Evolutionary conservation across 2,113 vertebrate genomes (phyloP).

Genomic region (Leuciscus idus): DNA sequence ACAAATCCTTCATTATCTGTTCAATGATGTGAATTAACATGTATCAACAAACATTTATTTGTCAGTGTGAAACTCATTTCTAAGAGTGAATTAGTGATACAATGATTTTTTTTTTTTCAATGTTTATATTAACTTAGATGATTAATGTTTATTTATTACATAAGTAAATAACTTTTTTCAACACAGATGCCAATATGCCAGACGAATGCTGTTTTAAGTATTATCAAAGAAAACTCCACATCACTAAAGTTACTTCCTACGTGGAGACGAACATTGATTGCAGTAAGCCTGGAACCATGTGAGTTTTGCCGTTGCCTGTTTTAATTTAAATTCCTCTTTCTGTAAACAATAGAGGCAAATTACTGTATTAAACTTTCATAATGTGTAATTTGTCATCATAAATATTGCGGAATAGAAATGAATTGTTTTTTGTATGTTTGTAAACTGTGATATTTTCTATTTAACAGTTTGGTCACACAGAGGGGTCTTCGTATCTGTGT

Average conservation of each 20-base stretch:
- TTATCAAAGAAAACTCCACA: background rate
- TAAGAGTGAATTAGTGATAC: background rate
- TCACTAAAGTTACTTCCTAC: rapidly evolving
- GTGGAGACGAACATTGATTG: slow-evolving; percentile 43
- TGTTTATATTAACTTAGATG: background rate
- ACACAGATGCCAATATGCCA: background rate
- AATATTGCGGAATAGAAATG: background rate
- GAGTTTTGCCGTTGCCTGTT: slow-evolving; percentile 37
- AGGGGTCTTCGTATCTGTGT: background rate
- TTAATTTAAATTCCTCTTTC: background rate
- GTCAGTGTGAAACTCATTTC: background rate
- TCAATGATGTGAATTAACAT: background rate
- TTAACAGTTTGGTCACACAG: background rate
- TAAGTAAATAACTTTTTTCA: background rate
- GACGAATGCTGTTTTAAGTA: slow-evolving; percentile 64
- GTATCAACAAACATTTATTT: background rate
- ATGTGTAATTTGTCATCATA: background rate
- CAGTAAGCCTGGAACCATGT: slow-evolving; percentile 54
- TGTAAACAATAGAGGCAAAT: background rate
- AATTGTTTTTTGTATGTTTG: background rate
- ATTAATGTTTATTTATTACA: background rate
- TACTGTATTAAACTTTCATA: background rate
- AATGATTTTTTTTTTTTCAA: background rate
- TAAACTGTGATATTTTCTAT: background rate
- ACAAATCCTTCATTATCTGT: background rate